These are phyloP conservation scores for Capricornis sumatraensis DNA, from an alignment of 2,113 vertebrate species.

Conservation along the genomic window DNA sequence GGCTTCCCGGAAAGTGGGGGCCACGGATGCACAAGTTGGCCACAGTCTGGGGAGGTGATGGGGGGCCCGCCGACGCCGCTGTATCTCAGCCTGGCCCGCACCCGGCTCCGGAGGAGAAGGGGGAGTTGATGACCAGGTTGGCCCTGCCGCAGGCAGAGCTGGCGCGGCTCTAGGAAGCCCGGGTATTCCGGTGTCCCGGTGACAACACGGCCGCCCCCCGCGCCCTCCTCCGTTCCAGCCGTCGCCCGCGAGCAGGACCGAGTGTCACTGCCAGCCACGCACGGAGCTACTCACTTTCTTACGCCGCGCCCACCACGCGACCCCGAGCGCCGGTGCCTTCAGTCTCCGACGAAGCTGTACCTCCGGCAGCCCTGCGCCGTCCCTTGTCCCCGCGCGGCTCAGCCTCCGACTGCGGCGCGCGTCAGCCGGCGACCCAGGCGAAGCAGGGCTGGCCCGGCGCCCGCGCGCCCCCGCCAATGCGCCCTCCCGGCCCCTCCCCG, in stretches of 20 bases:
- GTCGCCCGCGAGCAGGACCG: background rate
- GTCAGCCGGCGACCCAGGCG: slow-evolving; percentile 5
- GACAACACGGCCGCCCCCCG: background rate
- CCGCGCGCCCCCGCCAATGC: slow-evolving; percentile 21
- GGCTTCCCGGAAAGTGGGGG: background rate
- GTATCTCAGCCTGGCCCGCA: background rate
- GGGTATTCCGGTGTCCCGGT: background rate
- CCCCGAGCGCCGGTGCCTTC: background rate
- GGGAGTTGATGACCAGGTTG: background rate
- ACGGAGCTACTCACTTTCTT: slow-evolving; percentile 56
- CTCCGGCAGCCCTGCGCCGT: background rate
- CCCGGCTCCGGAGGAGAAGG: background rate
- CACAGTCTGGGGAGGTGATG: background rate
- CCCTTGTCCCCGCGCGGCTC: slow-evolving; percentile 27
- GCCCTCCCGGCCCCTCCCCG: background rate
- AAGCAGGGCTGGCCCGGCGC: slow-evolving; percentile 31
- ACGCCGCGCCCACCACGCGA: slow-evolving; percentile 18
- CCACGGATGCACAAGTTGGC: slow-evolving; percentile 34
- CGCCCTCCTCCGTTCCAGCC: background rate
- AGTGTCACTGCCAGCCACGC: background rate
- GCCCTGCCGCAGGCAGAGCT: background rate
- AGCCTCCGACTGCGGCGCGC: slow-evolving; percentile 37
- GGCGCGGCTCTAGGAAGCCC: background rate
- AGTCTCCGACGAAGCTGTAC: background rate
- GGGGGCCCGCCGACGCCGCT: background rate